Evolutionary conservation across 2,113 vertebrate genomes (phyloP), one percentile per base, ranked within the genome.

Genomic region (Gasterosteus nipponicus): DNA sequence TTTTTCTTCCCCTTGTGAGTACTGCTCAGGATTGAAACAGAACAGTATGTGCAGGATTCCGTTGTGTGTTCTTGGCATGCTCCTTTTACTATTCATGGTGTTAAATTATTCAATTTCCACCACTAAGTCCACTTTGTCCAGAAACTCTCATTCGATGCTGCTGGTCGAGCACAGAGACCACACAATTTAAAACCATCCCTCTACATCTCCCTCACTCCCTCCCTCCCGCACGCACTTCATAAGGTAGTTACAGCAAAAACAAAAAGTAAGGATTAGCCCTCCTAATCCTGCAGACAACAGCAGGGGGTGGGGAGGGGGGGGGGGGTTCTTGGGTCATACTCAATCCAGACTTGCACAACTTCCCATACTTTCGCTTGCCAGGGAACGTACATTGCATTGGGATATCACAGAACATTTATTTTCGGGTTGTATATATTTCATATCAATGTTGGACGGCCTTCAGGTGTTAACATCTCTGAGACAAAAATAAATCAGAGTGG

Each of bases 401-500:
- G 58, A 69, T 62, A 62, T 62, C 31, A 64, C 69, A 56, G 46
- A 57, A n/a, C 3, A 33, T 54, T 46, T 64, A 22, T 49, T 72
- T 59, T 53, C 42, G 41, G 35, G 44, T 47, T 42, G 35, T 26
- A 64, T 51, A 59, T 77, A 56, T 81, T 58, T 76, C 46, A 77
- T 67, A 67, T 82, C 67, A 60, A 47, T 72, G 47, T 82, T 77
- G 46, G 73, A 72, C n/a, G 67, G 22, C 29, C 31, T 62, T 77
- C 19, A 68, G 47, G 42, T 68, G 46, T 62, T 39, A 65, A 66
- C 54, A 66, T 60, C 54, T 38, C 22, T 67, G 38, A 81, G 51
- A 80, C 59, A 51, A 63, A 73, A 51, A 65, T 70, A 75, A 75
- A 70, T 81, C 66, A 65, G 35, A 33, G 33, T 19, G 33, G 35